Conservation (phyloP, 2,888 invertebrate genomes). For the Caenorhabditis imperialis region DNA sequence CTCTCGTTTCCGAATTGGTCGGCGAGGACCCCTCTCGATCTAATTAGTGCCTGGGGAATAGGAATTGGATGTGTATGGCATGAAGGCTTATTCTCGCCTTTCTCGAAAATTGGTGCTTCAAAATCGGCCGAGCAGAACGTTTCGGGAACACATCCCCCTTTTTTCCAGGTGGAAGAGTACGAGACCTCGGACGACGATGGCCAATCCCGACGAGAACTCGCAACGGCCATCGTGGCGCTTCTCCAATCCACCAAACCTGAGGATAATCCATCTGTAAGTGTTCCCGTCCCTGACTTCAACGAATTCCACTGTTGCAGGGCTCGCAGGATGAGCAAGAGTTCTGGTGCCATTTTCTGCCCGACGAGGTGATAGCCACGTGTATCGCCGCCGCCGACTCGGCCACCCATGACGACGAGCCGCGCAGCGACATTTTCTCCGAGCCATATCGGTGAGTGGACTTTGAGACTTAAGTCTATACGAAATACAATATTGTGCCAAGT, state of each 20-base stretch:
- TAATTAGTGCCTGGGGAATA: constrained; percentile 37
- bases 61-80: no score
- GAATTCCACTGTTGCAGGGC: constrained; percentile 57
- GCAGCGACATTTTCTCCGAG: constrained; percentile 91
- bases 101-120: no score
- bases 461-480: no score
- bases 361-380: constrained; percentile 65
- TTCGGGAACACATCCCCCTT: no score
- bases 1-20: constrained; percentile 3
- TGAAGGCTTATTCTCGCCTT: no score
- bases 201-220: constrained; percentile 69
- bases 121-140: no score
- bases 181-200: constrained; percentile 77
- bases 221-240: constrained; percentile 67
- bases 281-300: constrained; percentile 1
- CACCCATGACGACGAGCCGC: constrained; percentile 82
- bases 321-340: constrained; percentile 58
- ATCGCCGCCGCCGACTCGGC: constrained; percentile 66
- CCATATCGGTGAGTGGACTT: constrained; percentile 83
- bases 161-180: constrained; percentile 74
- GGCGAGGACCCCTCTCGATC: not conserved
- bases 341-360: constrained; percentile 72
- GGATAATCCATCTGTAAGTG: constrained; percentile 68
- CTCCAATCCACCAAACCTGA: constrained; percentile 59
- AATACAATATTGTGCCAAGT: no score